These are phyloP conservation scores for Nothoprocta perdicaria DNA, from an alignment of 2,113 vertebrate genomes.

Conservation along the genomic window DNA sequence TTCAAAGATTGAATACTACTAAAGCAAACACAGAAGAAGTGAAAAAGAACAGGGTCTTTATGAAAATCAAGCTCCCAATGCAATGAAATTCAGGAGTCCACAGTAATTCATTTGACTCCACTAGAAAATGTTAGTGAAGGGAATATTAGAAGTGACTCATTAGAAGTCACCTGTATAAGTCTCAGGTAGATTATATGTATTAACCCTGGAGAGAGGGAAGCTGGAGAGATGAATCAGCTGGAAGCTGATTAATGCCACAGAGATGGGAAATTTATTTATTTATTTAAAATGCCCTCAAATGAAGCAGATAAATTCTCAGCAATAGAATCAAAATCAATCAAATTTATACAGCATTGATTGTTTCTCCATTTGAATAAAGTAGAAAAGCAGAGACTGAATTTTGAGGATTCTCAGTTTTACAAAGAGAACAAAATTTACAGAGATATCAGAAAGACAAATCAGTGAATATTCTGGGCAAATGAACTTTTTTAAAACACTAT, in stretches of 20 bases:
- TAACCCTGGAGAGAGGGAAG: neutral
- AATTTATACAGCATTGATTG: slow-evolving; percentile 34
- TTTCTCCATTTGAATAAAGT: slow-evolving; percentile 47
- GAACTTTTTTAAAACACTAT: slow-evolving; percentile 30
- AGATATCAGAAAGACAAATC: slow-evolving; percentile 57
- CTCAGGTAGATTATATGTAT: neutral
- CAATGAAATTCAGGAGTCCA: neutral
- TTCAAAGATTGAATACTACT: neutral
- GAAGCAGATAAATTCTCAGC: slow-evolving; percentile 50
- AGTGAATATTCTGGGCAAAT: slow-evolving; percentile 10
- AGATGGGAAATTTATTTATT: neutral
- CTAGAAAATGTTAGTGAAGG: neutral
- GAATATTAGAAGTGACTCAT: too few species aligned
- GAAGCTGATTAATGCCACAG: neutral
- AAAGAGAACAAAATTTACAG: slow-evolving; percentile 48
- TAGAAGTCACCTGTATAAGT: neutral
- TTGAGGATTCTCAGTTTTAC: slow-evolving; percentile 53
- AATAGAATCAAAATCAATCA: slow-evolving; percentile 61
- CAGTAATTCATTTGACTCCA: neutral
- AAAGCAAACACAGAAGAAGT: neutral
- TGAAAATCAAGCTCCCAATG: neutral
- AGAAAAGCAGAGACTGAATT: slow-evolving; percentile 28
- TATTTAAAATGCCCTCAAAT: slow-evolving; percentile 17
- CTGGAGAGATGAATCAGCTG: neutral
- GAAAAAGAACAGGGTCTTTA: neutral